Evolutionary conservation across 64 coral and sea anemone genomes (phyloP).

Genomic region (Platygyra sinensis): DNA sequence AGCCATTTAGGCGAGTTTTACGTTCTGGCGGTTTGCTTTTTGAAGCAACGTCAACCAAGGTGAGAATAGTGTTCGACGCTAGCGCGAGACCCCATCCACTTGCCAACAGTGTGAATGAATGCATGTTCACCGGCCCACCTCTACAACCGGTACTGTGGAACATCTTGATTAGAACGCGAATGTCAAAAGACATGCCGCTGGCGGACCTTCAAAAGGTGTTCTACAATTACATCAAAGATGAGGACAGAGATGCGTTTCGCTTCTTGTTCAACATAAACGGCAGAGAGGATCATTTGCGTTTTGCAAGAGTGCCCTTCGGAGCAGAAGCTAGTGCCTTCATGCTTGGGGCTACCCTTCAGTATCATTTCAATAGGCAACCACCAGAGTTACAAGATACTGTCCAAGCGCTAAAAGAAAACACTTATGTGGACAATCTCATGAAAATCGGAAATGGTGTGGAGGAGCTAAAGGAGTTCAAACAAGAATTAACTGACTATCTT

Average conservation of each 20-base stretch:
- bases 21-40: too few species aligned
- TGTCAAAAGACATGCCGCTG: neutral
- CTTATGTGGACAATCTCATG: conserved; percentile 39
- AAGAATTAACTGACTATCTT: neutral
- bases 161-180: neutral
- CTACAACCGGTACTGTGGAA: conserved; percentile 29
- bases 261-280: conserved; percentile 39
- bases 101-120: conserved; percentile 13
- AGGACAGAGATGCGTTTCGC: conserved; percentile 40
- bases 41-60: conserved; percentile 24
- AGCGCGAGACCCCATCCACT: neutral
- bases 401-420: conserved; percentile 40
- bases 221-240: conserved; percentile 12
- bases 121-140: conserved; percentile 43
- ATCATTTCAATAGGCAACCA: conserved; percentile 9
- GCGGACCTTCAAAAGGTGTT: conserved; percentile 41
- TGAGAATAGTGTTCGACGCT: conserved; percentile 32
- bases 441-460: neutral
- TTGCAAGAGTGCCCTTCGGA: conserved; percentile 49
- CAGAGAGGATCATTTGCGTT: conserved; percentile 49
- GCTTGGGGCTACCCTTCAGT: conserved; percentile 21
- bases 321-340: conserved; percentile 41
- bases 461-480: conserved; percentile 3
- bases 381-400: neutral
- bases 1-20: too few species aligned